phyloP scores from a whole-genome alignment of 35 echinoderm and acorn worm genomes.

The Lytechinus pictus region DNA sequence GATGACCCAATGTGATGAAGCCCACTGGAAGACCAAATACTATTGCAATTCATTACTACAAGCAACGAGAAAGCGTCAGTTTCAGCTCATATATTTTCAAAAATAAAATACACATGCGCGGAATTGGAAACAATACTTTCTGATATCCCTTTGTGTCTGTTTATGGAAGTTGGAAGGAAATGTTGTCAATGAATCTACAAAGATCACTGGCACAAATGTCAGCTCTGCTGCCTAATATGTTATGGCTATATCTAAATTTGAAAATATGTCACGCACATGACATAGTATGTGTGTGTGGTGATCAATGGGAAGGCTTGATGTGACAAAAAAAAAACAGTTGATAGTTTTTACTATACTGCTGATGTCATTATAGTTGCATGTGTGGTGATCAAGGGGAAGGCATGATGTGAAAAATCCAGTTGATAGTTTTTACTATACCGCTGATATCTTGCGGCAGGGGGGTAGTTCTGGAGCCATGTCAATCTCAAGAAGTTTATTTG shows the following conservation, averaged over 20 bases:
- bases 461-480: constrained; percentile 22
- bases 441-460: constrained; percentile 18
- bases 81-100: no score
- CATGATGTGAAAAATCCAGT: background rate
- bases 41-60: no score
- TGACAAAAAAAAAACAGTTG: background rate
- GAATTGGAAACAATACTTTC: background rate
- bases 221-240: background rate
- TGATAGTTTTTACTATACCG: background rate
- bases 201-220: background rate
- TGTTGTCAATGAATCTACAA: background rate
- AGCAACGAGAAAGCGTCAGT: no score
- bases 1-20: background rate
- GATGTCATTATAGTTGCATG: no score
- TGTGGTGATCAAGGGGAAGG: background rate
- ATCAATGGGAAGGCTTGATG: background rate
- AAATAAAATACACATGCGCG: background rate
- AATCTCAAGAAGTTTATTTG: background rate
- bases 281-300: background rate
- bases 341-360: no score
- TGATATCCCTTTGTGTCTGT: background rate
- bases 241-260: background rate
- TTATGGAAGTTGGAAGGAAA: background rate
- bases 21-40: background rate
- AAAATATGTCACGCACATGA: background rate